Conservation (phyloP, 2,113 vertebrate species). For the Haliaeetus leucogaster region DNA sequence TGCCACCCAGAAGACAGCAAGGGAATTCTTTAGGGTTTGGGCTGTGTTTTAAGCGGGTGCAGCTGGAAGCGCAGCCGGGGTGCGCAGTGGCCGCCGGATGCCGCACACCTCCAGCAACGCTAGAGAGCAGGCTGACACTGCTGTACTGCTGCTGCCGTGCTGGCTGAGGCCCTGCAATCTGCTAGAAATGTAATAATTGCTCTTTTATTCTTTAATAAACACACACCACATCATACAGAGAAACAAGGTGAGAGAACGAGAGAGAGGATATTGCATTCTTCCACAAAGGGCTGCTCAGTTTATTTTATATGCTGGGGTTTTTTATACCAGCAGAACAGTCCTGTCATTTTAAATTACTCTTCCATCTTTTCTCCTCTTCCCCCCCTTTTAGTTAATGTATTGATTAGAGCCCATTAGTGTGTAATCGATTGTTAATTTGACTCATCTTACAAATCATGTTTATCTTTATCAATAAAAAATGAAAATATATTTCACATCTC, state of each 20-base stretch:
- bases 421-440: slow-evolving; percentile 79
- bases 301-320: not conserved
- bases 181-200: slow-evolving; percentile 3
- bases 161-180: not conserved
- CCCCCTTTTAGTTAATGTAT: slow-evolving; percentile 70
- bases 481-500: slow-evolving; percentile 21
- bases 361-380: not conserved
- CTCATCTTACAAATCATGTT: slow-evolving; percentile 75
- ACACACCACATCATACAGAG: not conserved
- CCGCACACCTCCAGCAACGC: slow-evolving; percentile 44
- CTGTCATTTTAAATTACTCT: slow-evolving; percentile 41
- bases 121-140: slow-evolving; percentile 78
- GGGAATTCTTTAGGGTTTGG: slow-evolving; percentile 64
- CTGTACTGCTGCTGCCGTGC: not conserved
- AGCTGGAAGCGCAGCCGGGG: slow-evolving; percentile 60
- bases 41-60: slow-evolving; percentile 69
- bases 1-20: slow-evolving; percentile 68
- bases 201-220: slow-evolving; percentile 50
- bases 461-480: slow-evolving; percentile 68
- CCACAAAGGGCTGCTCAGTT: not conserved
- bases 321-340: not conserved
- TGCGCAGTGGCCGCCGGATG: slow-evolving; percentile 18
- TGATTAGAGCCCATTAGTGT: slow-evolving; percentile 73
- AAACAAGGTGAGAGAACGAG: slow-evolving; percentile 9
- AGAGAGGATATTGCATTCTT: slow-evolving; percentile 1